These are phyloP conservation scores for Euproctis similis DNA, from an alignment of 2,888 invertebrate species.

Conservation along the genomic window DNA sequence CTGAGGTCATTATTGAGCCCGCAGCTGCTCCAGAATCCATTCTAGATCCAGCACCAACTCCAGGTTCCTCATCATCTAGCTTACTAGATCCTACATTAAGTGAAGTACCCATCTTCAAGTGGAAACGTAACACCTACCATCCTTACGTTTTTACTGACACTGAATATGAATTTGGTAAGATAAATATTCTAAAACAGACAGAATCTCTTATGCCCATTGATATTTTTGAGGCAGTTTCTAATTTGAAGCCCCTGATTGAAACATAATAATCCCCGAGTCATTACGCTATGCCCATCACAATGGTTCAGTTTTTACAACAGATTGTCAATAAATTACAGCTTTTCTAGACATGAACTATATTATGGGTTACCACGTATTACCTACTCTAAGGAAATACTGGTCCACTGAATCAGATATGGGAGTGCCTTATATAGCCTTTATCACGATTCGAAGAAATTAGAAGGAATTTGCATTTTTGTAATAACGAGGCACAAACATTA, in stretches of 20 bases:
- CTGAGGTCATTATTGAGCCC: background rate
- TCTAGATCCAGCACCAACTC: background rate
- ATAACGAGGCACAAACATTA: background rate
- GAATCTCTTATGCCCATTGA: background rate
- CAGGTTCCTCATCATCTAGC: background rate
- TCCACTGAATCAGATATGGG: conserved; percentile 21
- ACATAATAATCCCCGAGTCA: background rate
- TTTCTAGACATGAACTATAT: conserved; percentile 2
- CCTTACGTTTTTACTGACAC: background rate
- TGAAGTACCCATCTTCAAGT: conserved; percentile 1
- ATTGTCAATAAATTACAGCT: no score
- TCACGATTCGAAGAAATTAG: background rate
- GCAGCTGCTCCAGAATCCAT: background rate
- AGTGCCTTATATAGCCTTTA: conserved; percentile 11
- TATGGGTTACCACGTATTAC: conserved; percentile 13
- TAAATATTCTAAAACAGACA: background rate
- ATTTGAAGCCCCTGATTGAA: background rate
- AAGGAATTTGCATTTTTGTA: background rate
- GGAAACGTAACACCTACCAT: background rate
- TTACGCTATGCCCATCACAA: conserved; percentile 3
- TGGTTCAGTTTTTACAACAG: background rate
- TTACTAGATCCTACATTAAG: background rate
- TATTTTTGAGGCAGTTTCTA: background rate
- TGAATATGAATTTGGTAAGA: background rate
- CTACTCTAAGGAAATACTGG: conserved; percentile 17